Evolutionary conservation across 1,140 invertebrate species (phyloP).

Genomic region (Drosophila truncata): DNA sequence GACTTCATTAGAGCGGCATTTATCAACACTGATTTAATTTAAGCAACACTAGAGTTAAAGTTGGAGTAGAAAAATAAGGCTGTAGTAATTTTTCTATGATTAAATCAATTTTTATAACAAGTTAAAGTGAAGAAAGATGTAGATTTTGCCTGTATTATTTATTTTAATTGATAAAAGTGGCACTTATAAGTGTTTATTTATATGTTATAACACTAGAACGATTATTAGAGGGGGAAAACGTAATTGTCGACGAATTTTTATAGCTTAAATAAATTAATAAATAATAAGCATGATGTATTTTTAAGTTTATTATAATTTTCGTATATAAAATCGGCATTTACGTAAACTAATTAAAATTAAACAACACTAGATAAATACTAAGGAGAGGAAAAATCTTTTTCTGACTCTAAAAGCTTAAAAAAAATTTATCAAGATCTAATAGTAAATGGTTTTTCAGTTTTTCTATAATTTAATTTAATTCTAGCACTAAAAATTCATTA

Average conservation of each 20-base stretch:
- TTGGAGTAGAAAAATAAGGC: neutral
- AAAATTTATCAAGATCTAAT: neutral
- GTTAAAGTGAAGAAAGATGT: neutral
- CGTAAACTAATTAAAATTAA: neutral
- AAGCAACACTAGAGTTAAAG: neutral
- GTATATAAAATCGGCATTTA: too few relatives aligned
- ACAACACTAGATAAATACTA: neutral
- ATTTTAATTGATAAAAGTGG: neutral
- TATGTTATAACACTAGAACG: neutral
- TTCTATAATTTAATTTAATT: neutral
- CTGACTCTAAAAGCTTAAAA: neutral
- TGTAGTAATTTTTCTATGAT: neutral
- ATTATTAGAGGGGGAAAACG: neutral
- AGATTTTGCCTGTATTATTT: too few relatives aligned
- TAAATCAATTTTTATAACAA: too few relatives aligned
- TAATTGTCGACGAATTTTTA: neutral
- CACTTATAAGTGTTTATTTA: neutral
- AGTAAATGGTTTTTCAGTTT: neutral
- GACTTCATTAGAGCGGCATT: conserved; percentile 12
- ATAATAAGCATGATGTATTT: too few relatives aligned
- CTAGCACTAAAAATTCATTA: neutral
- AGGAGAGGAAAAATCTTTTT: neutral
- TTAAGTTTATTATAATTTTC: too few relatives aligned
- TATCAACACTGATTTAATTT: conserved; percentile 15
- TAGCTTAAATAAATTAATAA: neutral